Percentiles rank a stretch among this genome's conserved stretches.
phyloP scores from a whole-genome alignment of 1,140 invertebrate genomes.

The Harlomillsia oculata region DNA sequence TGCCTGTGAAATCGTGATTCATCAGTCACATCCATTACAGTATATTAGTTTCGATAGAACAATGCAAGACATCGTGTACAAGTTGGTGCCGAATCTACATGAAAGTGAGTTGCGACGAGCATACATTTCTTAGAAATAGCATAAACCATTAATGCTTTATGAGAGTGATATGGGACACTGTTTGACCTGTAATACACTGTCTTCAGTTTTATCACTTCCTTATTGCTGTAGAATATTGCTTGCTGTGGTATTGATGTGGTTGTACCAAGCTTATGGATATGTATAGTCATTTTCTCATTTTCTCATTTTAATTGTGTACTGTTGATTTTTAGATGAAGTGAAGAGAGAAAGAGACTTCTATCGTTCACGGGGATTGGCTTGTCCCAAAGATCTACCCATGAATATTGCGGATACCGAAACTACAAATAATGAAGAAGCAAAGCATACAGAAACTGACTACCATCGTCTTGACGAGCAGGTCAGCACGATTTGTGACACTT shows the following conservation, averaged over 20 bases:
- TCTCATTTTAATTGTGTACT: too few species aligned
- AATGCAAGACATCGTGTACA: conserved; percentile 98
- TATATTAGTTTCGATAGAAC: conserved; percentile 96
- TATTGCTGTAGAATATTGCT: too few species aligned
- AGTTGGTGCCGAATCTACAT: conserved; percentile 84
- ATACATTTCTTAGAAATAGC: not conserved
- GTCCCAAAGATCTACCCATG: conserved; percentile 70
- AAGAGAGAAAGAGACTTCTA: conserved; percentile 81
- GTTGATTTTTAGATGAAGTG: conserved; percentile 61
- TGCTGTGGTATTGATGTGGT: too few species aligned
- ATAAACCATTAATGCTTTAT: not conserved
- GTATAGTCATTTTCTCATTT: too few species aligned
- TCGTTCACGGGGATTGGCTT: conserved; percentile 65
- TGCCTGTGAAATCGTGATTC: conserved; percentile 90
- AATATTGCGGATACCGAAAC: conserved; percentile 53
- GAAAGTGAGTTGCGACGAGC: conserved; percentile 52
- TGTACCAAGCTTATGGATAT: too few species aligned
- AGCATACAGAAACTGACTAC: conserved; percentile 71
- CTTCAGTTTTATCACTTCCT: too few species aligned
- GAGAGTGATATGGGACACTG: not conserved
- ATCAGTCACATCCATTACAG: conserved; percentile 92
- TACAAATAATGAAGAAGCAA: conserved; percentile 46
- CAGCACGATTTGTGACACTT: not conserved
- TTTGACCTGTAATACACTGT: too few species aligned
- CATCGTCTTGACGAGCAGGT: conserved; percentile 92